phyloP scores from a whole-genome alignment of 2,888 invertebrate genomes.

The Pedicia rivosa region DNA sequence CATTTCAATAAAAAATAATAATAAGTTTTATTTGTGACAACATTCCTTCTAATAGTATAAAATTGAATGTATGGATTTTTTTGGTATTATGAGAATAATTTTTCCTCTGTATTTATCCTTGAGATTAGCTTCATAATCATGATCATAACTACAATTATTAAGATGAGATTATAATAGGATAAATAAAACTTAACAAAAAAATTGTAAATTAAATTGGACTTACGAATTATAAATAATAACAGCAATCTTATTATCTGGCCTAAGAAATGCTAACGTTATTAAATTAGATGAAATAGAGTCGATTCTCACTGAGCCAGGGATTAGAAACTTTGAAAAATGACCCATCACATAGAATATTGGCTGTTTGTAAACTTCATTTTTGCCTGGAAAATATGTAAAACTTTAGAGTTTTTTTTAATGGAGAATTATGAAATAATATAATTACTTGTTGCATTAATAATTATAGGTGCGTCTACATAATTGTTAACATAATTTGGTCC shows the following conservation, averaged over 20 bases:
- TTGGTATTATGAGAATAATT: too few relatives aligned
- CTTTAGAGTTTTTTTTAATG: background rate
- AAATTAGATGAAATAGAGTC: slow-evolving; percentile 25
- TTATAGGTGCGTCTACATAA: slow-evolving; percentile 60
- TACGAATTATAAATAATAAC: slow-evolving; percentile 41
- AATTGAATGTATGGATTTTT: too few relatives aligned
- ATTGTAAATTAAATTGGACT: slow-evolving; percentile 13
- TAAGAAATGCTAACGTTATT: slow-evolving; percentile 33
- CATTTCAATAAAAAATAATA: too few relatives aligned
- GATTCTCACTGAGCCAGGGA: slow-evolving; percentile 36
- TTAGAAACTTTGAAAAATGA: slow-evolving; percentile 61
- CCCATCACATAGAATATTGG: slow-evolving; percentile 76
- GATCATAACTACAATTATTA: slow-evolving; percentile 22
- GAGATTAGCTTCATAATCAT: slow-evolving; percentile 21
- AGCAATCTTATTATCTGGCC: slow-evolving; percentile 34
- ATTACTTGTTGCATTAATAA: slow-evolving; percentile 21
- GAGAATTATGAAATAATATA: background rate
- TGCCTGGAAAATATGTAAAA: slow-evolving; percentile 23
- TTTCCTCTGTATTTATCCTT: slow-evolving; percentile 26
- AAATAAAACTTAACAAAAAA: background rate
- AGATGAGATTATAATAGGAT: slow-evolving; percentile 8
- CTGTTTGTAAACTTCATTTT: slow-evolving; percentile 74
- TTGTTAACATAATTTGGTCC: slow-evolving; percentile 53
- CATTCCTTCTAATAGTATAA: too few relatives aligned
- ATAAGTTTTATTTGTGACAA: too few relatives aligned